Percentiles rank a stretch among this genome's conserved stretches.
Conservation (phyloP, 1,140 invertebrate species). For the Dinoponera quadriceps region DNA sequence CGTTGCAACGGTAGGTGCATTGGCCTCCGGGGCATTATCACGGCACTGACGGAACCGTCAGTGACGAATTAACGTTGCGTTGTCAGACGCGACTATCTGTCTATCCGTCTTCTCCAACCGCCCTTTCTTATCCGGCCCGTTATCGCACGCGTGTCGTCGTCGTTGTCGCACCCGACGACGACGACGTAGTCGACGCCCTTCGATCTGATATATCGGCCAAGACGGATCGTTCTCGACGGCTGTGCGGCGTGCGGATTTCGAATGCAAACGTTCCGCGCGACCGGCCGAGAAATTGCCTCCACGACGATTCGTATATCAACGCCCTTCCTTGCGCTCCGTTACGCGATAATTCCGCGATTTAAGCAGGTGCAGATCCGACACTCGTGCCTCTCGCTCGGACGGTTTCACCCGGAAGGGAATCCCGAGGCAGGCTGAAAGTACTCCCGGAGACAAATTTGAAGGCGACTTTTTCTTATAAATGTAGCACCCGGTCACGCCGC, state of each 20-base stretch:
- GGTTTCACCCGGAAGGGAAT: too few species aligned
- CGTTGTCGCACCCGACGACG: neutral
- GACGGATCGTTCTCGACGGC: conserved; percentile 43
- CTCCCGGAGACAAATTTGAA: neutral
- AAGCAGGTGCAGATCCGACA: conserved; percentile 27
- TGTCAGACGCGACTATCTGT: conserved; percentile 40
- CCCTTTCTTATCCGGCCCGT: conserved; percentile 44
- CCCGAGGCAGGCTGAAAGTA: neutral
- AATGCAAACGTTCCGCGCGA: conserved; percentile 29
- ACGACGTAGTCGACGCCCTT: conserved; percentile 6
- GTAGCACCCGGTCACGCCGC: neutral
- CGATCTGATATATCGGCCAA: conserved; percentile 47
- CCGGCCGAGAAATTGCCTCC: neutral
- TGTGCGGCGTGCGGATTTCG: neutral
- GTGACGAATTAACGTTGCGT: conserved; percentile 68
- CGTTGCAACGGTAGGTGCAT: conserved; percentile 40
- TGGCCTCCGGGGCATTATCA: conserved; percentile 61
- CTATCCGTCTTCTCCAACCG: conserved; percentile 38
- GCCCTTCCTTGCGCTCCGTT: conserved; percentile 23
- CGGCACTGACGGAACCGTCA: conserved; percentile 61
- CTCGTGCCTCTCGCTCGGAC: neutral
- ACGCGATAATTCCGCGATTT: conserved; percentile 28
- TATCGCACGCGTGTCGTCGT: conserved; percentile 14
- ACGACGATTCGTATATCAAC: conserved; percentile 22
- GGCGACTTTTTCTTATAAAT: neutral